A percentile compares a stretch with the other conserved stretches of the same genome.
Evolutionary conservation across 2,888 invertebrate species (phyloP).

Genomic region (Eutolmus rufibarbis): DNA sequence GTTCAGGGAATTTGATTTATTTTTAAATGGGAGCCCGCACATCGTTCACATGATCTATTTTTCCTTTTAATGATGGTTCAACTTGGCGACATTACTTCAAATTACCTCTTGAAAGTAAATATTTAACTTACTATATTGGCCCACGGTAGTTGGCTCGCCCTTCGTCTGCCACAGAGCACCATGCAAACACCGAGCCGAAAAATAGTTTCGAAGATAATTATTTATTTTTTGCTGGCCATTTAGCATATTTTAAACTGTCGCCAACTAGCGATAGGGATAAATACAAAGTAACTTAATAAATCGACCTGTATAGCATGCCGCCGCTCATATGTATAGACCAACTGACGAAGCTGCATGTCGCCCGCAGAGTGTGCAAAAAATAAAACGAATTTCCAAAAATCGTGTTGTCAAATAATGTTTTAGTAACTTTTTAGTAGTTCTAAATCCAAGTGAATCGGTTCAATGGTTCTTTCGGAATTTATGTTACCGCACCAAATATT

Average conservation of each 20-base stretch:
- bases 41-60: neutral
- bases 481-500: too few relatives aligned
- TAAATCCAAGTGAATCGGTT: too few relatives aligned
- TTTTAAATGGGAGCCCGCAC: neutral
- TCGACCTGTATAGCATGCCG: too few relatives aligned
- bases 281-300: neutral
- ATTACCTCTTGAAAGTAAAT: neutral
- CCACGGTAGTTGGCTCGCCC: neutral
- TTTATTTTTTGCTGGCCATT: neutral
- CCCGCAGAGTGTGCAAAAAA: too few relatives aligned
- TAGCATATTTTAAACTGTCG: neutral
- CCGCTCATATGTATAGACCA: too few relatives aligned
- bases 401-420: too few relatives aligned
- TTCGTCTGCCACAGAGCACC: neutral
- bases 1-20: constrained; percentile 19
- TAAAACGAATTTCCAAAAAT: too few relatives aligned
- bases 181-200: neutral
- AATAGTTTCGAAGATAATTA: neutral
- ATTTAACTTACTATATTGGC: neutral
- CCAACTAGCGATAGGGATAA: neutral
- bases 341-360: too few relatives aligned
- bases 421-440: too few relatives aligned
- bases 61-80: neutral
- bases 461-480: too few relatives aligned
- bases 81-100: constrained; percentile 1